Conservation (phyloP, 2,797 vertebrate genomes). For the Siniperca undulata region DNA sequence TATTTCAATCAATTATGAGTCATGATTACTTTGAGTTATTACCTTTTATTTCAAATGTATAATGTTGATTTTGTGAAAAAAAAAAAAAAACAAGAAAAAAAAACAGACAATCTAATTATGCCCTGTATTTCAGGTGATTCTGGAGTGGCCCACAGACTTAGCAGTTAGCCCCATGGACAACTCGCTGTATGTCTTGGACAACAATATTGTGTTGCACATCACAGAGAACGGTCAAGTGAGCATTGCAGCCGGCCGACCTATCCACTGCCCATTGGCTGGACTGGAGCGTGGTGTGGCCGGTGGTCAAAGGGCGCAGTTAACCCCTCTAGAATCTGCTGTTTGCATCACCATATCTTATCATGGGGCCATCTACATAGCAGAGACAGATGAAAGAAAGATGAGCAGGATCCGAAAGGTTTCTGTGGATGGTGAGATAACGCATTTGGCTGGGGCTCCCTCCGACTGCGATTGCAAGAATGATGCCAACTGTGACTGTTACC, state of each 20-base stretch:
- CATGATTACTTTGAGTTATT: neutral
- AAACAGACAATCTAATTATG: neutral
- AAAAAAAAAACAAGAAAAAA: too few species aligned
- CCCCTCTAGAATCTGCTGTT: slow-evolving; percentile 93
- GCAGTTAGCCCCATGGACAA: slow-evolving; percentile 98
- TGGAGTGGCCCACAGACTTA: slow-evolving; percentile 98
- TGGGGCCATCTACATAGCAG: slow-evolving; percentile 93
- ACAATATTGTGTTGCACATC: slow-evolving; percentile 96
- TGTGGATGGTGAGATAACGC: slow-evolving; percentile 95
- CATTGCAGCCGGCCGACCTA: slow-evolving; percentile 93
- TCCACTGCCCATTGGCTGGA: slow-evolving; percentile 93
- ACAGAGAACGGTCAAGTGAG: slow-evolving; percentile 96
- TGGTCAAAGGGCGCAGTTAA: slow-evolving; percentile 92
- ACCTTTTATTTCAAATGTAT: neutral
- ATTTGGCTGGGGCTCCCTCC: slow-evolving; percentile 92
- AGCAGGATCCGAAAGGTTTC: slow-evolving; percentile 95
- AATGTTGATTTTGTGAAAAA: neutral
- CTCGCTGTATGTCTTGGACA: slow-evolving; percentile 96
- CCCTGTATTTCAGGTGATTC: slow-evolving; percentile 88
- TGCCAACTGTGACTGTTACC: slow-evolving; percentile 99
- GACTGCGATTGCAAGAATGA: slow-evolving; percentile 99
- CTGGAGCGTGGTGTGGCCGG: slow-evolving; percentile 87
- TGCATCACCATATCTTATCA: slow-evolving; percentile 95
- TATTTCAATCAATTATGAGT: neutral
- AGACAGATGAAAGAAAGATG: slow-evolving; percentile 97